Conservation (phyloP, 2,888 invertebrate species). For the Macaria notata region DNA sequence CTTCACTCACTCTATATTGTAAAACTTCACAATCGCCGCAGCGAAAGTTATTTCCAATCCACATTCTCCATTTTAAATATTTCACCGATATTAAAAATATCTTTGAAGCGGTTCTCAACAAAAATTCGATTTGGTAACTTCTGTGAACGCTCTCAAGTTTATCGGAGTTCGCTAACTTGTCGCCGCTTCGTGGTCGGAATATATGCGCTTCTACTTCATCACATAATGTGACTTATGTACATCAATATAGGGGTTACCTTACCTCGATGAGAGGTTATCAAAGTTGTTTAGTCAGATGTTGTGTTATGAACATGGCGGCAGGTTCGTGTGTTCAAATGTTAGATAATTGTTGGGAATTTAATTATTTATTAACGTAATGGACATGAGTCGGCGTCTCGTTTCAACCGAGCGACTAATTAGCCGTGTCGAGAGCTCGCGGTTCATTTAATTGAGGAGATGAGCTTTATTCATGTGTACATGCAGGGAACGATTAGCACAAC, state of each 20-base stretch:
- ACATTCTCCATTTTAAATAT: conserved; percentile 42
- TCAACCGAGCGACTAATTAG: conserved; percentile 5
- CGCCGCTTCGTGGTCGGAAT: conserved; percentile 47
- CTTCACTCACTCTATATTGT: not conserved
- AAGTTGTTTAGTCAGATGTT: conserved; percentile 32
- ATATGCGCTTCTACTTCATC: conserved; percentile 22
- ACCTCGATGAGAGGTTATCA: conserved; percentile 20
- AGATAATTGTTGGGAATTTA: conserved; percentile 21
- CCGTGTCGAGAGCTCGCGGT: not conserved
- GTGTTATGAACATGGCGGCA: conserved; percentile 32
- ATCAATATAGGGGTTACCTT: conserved; percentile 25
- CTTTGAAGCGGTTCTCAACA: conserved; percentile 47
- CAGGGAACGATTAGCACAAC: too few species aligned
- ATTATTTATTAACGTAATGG: conserved; percentile 16
- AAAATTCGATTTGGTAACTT: conserved; percentile 56
- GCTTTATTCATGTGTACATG: too few species aligned
- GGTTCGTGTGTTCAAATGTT: conserved; percentile 28
- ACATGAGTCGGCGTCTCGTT: conserved; percentile 6
- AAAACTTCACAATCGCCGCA: conserved; percentile 12
- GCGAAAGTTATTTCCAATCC: conserved; percentile 31
- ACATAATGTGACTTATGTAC: conserved; percentile 27
- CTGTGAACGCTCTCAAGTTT: conserved; percentile 50
- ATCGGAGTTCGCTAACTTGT: conserved; percentile 44
- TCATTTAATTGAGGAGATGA: too few species aligned
- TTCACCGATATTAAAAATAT: conserved; percentile 51